Conservation (phyloP, 2,888 invertebrate species). For the Cheilosia vulpina region DNA sequence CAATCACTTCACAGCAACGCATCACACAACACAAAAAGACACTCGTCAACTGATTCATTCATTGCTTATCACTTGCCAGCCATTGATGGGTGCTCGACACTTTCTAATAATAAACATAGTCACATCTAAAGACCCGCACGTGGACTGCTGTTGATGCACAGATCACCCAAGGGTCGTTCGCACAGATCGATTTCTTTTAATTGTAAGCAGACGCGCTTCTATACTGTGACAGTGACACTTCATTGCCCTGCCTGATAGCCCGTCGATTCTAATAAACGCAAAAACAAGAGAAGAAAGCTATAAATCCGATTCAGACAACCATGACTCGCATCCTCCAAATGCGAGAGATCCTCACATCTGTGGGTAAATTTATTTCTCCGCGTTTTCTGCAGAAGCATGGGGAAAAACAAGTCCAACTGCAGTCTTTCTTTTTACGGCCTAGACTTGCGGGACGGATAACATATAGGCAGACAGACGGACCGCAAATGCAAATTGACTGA, state of each 20-base stretch:
- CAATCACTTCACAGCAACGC: constrained; percentile 10
- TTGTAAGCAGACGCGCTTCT: constrained; percentile 8
- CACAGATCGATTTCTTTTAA: constrained; percentile 30
- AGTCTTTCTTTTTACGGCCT: constrained; percentile 28
- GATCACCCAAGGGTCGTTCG: constrained; percentile 27
- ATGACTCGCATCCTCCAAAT: constrained; percentile 33
- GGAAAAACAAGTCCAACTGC: constrained; percentile 39
- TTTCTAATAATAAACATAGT: constrained; percentile 28
- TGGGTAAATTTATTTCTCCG: constrained; percentile 41
- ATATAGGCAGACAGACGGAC: constrained; percentile 22
- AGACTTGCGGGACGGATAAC: background rate
- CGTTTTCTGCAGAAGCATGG: constrained; percentile 18
- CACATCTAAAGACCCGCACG: constrained; percentile 23
- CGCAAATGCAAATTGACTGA: constrained; percentile 55
- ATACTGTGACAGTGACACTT: constrained; percentile 42
- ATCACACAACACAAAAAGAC: background rate
- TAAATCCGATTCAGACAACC: constrained; percentile 66
- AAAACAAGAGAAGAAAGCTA: constrained; percentile 35
- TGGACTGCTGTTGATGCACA: constrained; percentile 1
- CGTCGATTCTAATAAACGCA: constrained; percentile 33
- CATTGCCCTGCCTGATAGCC: constrained; percentile 27
- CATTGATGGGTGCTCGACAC: background rate
- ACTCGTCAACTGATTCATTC: constrained; percentile 26
- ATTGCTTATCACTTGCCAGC: constrained; percentile 1
- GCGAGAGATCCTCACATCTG: constrained; percentile 37